Conservation (phyloP, 2,888 invertebrate genomes). For the Erynnis tages region DNA sequence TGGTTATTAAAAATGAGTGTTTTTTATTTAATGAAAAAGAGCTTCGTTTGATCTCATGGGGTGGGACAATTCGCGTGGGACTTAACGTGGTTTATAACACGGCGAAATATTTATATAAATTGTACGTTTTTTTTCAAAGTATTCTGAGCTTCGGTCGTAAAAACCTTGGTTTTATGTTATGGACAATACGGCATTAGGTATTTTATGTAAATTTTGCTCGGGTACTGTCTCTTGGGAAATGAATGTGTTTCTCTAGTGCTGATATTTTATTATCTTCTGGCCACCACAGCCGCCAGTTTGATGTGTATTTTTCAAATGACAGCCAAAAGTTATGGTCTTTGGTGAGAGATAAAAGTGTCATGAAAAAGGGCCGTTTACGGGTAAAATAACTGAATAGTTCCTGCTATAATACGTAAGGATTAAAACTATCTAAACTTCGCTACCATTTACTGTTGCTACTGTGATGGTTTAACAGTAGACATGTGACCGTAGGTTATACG, state of each 20-base stretch:
- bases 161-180: slow-evolving; percentile 55
- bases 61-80: too few relatives aligned
- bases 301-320: slow-evolving; percentile 24
- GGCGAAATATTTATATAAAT: slow-evolving; percentile 18
- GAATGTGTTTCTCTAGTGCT: slow-evolving; percentile 46
- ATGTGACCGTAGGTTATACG: too few relatives aligned
- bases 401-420: too few relatives aligned
- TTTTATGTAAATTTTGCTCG: slow-evolving; percentile 62
- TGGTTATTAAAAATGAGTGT: too few relatives aligned
- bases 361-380: too few relatives aligned
- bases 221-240: slow-evolving; percentile 58
- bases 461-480: too few relatives aligned
- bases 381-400: too few relatives aligned
- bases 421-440: too few relatives aligned
- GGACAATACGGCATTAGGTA: slow-evolving; percentile 58
- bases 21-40: too few relatives aligned
- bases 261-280: slow-evolving; percentile 45
- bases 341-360: neutral
- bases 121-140: slow-evolving; percentile 27
- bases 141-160: slow-evolving; percentile 43
- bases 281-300: slow-evolving; percentile 27
- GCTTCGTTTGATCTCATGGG: too few relatives aligned
- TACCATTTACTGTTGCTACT: too few relatives aligned
- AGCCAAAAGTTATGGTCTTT: neutral
- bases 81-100: too few relatives aligned